These are phyloP conservation scores for Aquatica leii DNA, from an alignment of 2,888 invertebrate genomes.

Conservation along the genomic window DNA sequence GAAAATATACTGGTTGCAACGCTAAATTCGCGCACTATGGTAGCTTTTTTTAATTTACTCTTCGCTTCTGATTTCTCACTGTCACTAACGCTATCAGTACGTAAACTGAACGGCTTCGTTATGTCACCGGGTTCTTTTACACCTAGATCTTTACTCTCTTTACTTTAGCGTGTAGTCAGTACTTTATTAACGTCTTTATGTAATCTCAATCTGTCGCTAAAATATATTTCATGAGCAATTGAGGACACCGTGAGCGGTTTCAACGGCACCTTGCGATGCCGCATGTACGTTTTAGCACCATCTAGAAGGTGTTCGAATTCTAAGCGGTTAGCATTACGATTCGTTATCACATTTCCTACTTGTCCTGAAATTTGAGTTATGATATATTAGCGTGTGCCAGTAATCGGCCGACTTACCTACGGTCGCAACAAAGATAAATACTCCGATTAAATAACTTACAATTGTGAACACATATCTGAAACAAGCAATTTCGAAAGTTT, in stretches of 20 bases:
- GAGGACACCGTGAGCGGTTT: constrained; percentile 45
- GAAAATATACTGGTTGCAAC: constrained; percentile 39
- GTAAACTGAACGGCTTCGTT: constrained; percentile 51
- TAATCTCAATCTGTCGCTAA: constrained; percentile 51
- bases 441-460: constrained; percentile 95
- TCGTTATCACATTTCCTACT: constrained; percentile 97
- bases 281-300: constrained; percentile 97
- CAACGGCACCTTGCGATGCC: constrained; percentile 83
- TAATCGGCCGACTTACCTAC: constrained; percentile 71
- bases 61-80: constrained; percentile 65
- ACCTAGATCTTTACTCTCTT: constrained; percentile 41
- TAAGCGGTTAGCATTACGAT: constrained; percentile 93
- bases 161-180: constrained; percentile 45
- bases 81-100: constrained; percentile 46
- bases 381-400: no score
- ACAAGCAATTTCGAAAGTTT: constrained; percentile 10
- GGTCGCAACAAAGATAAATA: constrained; percentile 97
- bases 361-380: constrained; percentile 83
- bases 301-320: constrained; percentile 95
- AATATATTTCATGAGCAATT: constrained; percentile 53
- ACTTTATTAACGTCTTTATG: constrained; percentile 51
- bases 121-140: constrained; percentile 41
- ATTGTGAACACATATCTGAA: constrained; percentile 96
- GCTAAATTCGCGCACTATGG: constrained; percentile 64
- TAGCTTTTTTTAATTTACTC: constrained; percentile 80